phyloP scores from a whole-genome alignment of 2,797 vertebrate species.

The Enteromius paludinosus region DNA sequence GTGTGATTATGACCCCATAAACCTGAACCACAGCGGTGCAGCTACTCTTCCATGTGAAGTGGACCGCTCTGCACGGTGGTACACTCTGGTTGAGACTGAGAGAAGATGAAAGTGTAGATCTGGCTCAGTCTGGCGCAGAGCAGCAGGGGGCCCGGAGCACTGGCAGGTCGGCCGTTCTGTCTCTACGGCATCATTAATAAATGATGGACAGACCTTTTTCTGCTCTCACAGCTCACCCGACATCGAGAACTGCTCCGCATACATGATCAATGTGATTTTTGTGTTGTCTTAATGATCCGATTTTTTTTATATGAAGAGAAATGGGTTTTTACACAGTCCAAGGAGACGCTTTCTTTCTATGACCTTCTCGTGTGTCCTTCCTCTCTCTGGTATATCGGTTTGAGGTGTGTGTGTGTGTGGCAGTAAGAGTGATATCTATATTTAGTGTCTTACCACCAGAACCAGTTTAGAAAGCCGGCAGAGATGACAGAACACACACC shows the following conservation, averaged over 20 bases:
- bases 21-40: conserved; percentile 26
- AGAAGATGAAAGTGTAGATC: conserved; percentile 43
- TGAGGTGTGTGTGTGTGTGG: conserved; percentile 21
- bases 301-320: neutral
- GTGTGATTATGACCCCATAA: conserved; percentile 37
- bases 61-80: conserved; percentile 24
- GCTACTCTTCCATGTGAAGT: conserved; percentile 18
- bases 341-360: conserved; percentile 36
- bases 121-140: conserved; percentile 26
- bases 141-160: conserved; percentile 48
- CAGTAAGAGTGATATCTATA: conserved; percentile 68
- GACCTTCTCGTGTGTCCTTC: conserved; percentile 64
- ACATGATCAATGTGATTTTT: neutral
- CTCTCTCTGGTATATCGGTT: conserved; percentile 26
- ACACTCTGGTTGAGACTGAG: conserved; percentile 36
- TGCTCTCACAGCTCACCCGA: conserved; percentile 6
- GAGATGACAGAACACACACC: conserved; percentile 72
- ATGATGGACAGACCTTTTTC: conserved; percentile 67
- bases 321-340: conserved; percentile 6
- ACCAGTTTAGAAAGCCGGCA: conserved; percentile 67
- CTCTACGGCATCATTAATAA: conserved; percentile 75
- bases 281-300: conserved; percentile 1
- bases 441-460: conserved; percentile 71
- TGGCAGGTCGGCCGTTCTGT: conserved; percentile 39
- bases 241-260: neutral